These are phyloP conservation scores for Leuciscus idus DNA, from an alignment of 2,113 vertebrate species.

Conservation along the genomic window DNA sequence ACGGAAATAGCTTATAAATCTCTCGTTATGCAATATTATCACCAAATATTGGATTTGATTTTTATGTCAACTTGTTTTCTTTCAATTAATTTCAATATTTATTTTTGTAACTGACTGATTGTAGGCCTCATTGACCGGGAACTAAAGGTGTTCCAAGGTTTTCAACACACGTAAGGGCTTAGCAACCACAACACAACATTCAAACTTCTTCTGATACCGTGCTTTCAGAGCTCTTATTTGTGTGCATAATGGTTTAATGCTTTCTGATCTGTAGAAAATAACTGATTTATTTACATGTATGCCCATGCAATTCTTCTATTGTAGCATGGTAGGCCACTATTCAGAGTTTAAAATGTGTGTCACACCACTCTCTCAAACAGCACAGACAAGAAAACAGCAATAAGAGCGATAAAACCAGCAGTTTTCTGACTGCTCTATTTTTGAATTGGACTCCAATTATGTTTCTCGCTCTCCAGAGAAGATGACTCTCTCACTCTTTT, in stretches of 20 bases:
- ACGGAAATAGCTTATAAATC: too few relatives aligned
- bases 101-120: too few relatives aligned
- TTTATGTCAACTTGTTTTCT: too few relatives aligned
- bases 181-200: conserved; percentile 7
- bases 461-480: conserved; percentile 7
- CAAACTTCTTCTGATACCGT: background rate
- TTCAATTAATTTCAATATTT: too few relatives aligned
- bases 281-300: conserved; percentile 30
- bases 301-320: conserved; percentile 9
- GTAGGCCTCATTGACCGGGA: too few relatives aligned
- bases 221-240: background rate
- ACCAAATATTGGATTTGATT: too few relatives aligned
- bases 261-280: background rate
- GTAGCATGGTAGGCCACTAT: conserved; percentile 28
- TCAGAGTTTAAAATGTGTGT: conserved; percentile 44
- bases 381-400: conserved; percentile 25
- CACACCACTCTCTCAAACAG: conserved; percentile 6
- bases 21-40: too few relatives aligned
- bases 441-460: conserved; percentile 43
- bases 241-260: background rate
- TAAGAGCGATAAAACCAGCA: conserved; percentile 24
- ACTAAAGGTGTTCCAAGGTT: too few relatives aligned
- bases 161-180: too few relatives aligned
- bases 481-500: conserved; percentile 17
- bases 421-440: conserved; percentile 39